Percentiles rank a stretch among this genome's conserved stretches.
phyloP scores from a whole-genome alignment of 2,113 vertebrate genomes.

The Protobothrops flavoviridis region DNA sequence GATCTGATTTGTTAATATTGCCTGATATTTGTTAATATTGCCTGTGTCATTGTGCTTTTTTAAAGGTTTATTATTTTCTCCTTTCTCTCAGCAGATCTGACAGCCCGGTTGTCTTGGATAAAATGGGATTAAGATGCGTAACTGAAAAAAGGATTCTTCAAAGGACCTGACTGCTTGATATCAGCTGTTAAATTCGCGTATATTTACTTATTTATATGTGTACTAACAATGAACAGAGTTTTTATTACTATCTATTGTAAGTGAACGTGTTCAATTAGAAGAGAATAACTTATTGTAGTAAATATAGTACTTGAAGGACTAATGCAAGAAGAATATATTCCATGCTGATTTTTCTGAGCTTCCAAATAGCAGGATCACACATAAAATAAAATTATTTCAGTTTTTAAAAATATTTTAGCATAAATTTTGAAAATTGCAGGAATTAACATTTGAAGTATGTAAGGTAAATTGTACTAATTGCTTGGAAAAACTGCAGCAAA shows the following conservation, averaged over 20 bases:
- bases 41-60: slow-evolving; percentile 62
- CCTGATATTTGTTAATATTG: slow-evolving; percentile 64
- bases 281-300: background rate
- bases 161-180: slow-evolving; percentile 18
- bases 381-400: background rate
- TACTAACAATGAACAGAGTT: background rate
- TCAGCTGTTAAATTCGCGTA: slow-evolving; percentile 78
- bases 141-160: background rate
- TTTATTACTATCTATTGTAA: background rate
- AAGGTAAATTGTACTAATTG: background rate
- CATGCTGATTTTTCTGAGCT: background rate
- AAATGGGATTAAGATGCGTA: slow-evolving; percentile 77
- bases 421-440: background rate
- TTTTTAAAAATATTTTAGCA: background rate
- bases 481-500: background rate
- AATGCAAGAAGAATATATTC: background rate
- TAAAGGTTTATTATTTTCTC: slow-evolving; percentile 42
- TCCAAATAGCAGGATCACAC: background rate
- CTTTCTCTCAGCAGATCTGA: slow-evolving; percentile 72
- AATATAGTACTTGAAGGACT: background rate
- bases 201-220: background rate
- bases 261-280: background rate
- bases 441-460: background rate
- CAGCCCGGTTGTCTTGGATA: slow-evolving; percentile 83
- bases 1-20: slow-evolving; percentile 58